Evolutionary conservation across 2,888 invertebrate genomes (phyloP).

Genomic region (Chrysotoxum bicinctum): DNA sequence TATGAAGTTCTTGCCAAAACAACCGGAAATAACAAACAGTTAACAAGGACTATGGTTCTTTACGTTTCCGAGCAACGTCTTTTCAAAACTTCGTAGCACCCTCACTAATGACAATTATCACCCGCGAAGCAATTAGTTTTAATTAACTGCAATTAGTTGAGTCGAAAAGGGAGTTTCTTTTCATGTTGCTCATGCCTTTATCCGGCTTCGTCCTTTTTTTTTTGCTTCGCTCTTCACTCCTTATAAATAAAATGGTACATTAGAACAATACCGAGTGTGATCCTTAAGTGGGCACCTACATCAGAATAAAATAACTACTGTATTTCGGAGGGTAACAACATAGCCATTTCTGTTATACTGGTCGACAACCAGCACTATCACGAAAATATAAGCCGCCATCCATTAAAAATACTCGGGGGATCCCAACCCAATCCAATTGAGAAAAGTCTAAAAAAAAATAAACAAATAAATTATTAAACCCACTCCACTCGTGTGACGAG

Average conservation of each 20-base stretch:
- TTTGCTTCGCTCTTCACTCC: neutral
- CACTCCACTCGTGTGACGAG: constrained; percentile 28
- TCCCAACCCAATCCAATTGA: constrained; percentile 20
- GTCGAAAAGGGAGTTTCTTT: constrained; percentile 57
- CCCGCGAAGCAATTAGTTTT: constrained; percentile 67
- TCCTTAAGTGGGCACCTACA: neutral
- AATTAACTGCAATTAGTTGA: constrained; percentile 70
- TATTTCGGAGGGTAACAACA: neutral
- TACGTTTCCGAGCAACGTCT: neutral
- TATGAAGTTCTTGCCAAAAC: constrained; percentile 15
- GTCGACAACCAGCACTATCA: neutral
- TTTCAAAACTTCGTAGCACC: constrained; percentile 11
- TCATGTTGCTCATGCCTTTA: neutral
- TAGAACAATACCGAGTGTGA: constrained; percentile 32
- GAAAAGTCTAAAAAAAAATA: constrained; percentile 9
- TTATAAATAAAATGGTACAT: constrained; percentile 51
- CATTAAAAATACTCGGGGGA: neutral
- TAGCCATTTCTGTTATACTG: neutral
- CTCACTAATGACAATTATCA: constrained; percentile 59
- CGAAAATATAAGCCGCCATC: constrained; percentile 16
- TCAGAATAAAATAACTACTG: neutral
- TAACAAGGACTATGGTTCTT: constrained; percentile 7
- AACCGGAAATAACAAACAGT: constrained; percentile 18
- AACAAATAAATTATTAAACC: constrained; percentile 7
- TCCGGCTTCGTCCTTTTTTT: neutral